Conservation (phyloP, 2,888 invertebrate genomes). For the Idaea biselata region DNA sequence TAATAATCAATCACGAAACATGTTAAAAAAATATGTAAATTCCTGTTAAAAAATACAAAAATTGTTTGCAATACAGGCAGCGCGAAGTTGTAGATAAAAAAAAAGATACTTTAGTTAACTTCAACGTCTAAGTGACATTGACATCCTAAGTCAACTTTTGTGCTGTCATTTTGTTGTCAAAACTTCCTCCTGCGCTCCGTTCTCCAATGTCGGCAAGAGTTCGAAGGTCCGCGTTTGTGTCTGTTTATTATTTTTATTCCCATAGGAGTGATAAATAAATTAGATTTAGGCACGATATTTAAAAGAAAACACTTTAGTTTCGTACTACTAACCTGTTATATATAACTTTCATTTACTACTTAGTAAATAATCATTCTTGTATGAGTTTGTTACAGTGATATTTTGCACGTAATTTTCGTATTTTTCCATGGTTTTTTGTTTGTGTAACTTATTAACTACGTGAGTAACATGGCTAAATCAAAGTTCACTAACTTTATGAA, state of each 20-base stretch:
- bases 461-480: constrained; percentile 20
- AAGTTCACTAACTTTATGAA: constrained; percentile 25
- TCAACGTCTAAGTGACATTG: not conserved
- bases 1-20: no score
- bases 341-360: not conserved
- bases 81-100: not conserved
- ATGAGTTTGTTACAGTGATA: not conserved
- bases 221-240: constrained; percentile 37
- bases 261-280: constrained; percentile 12
- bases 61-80: no score
- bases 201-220: constrained; percentile 40
- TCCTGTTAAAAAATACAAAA: no score
- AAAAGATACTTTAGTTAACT: not conserved
- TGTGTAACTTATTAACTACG: constrained; percentile 19
- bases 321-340: not conserved
- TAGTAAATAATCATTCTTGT: not conserved
- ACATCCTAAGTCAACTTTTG: not conserved
- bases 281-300: constrained; percentile 11
- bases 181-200: not conserved
- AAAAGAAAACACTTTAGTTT: not conserved
- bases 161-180: not conserved
- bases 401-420: not conserved
- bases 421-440: constrained; percentile 10
- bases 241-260: constrained; percentile 24
- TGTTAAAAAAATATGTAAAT: no score